A percentile compares a stretch with the other conserved stretches of the same genome.
phyloP scores from a whole-genome alignment of 2,113 vertebrate species.

The Microcebus murinus region DNA sequence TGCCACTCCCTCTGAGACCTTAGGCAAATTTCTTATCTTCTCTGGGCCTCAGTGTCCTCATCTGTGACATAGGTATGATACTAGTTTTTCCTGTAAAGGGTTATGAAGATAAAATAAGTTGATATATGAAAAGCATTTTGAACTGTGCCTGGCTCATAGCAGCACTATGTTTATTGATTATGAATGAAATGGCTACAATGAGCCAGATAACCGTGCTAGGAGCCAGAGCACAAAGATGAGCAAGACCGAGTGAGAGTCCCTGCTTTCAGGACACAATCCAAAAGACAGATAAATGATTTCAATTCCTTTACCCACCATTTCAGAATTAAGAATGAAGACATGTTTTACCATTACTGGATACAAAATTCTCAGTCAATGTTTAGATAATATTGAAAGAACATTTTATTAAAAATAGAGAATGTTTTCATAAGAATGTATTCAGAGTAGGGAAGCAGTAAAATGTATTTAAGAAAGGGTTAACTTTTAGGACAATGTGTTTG shows the following conservation, averaged over 20 bases:
- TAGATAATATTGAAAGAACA: neutral
- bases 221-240: neutral
- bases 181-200: constrained; percentile 59
- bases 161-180: constrained; percentile 53
- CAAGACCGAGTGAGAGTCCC: neutral
- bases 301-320: neutral
- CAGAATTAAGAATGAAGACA: neutral
- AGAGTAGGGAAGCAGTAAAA: neutral
- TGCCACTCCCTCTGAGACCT: neutral
- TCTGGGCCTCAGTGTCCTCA: neutral
- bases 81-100: neutral
- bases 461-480: neutral
- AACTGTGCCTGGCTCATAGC: neutral
- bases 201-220: neutral
- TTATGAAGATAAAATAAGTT: neutral
- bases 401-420: constrained; percentile 24
- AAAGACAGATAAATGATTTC: neutral
- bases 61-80: neutral
- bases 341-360: neutral
- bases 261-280: neutral
- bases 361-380: neutral
- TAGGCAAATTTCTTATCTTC: neutral
- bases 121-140: neutral
- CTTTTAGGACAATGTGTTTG: neutral
- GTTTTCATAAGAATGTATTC: neutral